Evolutionary conservation across 2,113 vertebrate genomes (phyloP), one percentile per base, ranked within the genome.

Genomic region (Gyps fulvus): DNA sequence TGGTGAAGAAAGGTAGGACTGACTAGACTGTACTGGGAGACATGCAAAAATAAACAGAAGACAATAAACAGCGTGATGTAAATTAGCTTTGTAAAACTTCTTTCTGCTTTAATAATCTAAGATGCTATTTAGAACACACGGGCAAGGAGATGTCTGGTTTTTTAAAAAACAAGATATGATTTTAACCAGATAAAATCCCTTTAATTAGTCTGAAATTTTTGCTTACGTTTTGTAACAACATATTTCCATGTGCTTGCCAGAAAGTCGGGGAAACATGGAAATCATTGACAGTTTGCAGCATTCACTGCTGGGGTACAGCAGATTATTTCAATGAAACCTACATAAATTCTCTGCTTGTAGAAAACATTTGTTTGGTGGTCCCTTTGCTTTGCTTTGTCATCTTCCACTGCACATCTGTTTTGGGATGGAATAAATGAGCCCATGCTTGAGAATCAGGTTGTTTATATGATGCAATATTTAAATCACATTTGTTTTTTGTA

Each of bases 171-270:
- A 43, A 95, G 82, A 65, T 89, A 72, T 43, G 45, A 85, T 93
- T 94, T 91, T 54, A 69, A 83, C 19, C 34, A 85, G 93, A 82
- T 80, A 90, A 94, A 96, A 89, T 90, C 90, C 82, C 85, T 97
- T 93, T 96, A 95, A 97, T 97, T 97, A 97, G 87, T 52, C 87
- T 95, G 87, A 97, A 90, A 57, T 89, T 93, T 94, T 80, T 85
- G 54, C 79, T 74, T 58, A 6, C 40, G 54, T 77, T 95, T 96
- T 94, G 34, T 62, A 87, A 54, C 67, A 55, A 58, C 31, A 2
- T 25, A 10, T 83, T 97, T 91, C 57, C 81, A 16, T 79, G 55
- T 83, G 94, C 34, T 10, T 82, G 66, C 82, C 87, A 95, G 94
- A 87, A 94, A 85, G 92, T 36, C 3, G 16, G 82, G 67, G 52